A percentile compares a stretch with the other conserved stretches of the same genome.
Evolutionary conservation across 2,888 invertebrate genomes (phyloP).

Genomic region (Eurytoma adleriae): DNA sequence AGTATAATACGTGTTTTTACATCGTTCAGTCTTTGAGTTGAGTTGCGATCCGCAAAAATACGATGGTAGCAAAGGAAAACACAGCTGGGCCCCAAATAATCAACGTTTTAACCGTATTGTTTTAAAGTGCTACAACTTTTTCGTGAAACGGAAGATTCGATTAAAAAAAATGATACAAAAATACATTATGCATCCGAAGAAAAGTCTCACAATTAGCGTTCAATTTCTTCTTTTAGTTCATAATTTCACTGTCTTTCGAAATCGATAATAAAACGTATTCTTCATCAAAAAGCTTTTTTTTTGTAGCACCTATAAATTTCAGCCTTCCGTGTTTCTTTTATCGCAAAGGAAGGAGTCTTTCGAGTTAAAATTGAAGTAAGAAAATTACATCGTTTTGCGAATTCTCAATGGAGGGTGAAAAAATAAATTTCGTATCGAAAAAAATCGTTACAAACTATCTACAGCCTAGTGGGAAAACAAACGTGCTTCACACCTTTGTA

Average conservation of each 20-base stretch:
- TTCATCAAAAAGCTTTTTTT: conserved; percentile 56
- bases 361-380: conserved; percentile 27
- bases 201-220: conserved; percentile 32
- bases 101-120: conserved; percentile 36
- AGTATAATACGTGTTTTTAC: conserved; percentile 41
- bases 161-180: conserved; percentile 60
- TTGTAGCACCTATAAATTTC: conserved; percentile 71
- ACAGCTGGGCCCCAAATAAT: conserved; percentile 54
- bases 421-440: conserved; percentile 24
- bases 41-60: conserved; percentile 64
- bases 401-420: conserved; percentile 18
- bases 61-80: conserved; percentile 44
- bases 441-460: not conserved
- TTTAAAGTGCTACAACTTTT: conserved; percentile 40
- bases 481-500: not conserved
- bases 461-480: conserved; percentile 16
- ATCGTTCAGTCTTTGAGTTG: conserved; percentile 70
- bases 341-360: conserved; percentile 62
- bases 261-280: conserved; percentile 37
- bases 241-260: conserved; percentile 23
- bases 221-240: conserved; percentile 25
- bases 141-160: conserved; percentile 57
- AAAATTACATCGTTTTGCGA: conserved; percentile 20
- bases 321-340: conserved; percentile 64
- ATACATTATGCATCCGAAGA: conserved; percentile 55